phyloP scores from a whole-genome alignment of 1,140 invertebrate species.

The Bathynomus jamesi region DNA sequence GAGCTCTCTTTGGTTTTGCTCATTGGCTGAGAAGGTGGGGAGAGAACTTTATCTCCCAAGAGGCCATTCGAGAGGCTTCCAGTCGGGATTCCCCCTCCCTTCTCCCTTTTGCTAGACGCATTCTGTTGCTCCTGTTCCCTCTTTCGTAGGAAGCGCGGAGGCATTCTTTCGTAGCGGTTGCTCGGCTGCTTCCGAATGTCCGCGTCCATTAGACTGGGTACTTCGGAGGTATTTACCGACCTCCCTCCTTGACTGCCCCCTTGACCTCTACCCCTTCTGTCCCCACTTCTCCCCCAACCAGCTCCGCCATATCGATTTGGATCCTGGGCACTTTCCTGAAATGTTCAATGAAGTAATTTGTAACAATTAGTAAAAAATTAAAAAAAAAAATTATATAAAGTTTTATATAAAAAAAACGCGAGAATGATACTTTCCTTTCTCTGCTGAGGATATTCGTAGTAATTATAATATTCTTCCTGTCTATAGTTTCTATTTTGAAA shows the following conservation, averaged over 20 bases:
- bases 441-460: conserved; percentile 23
- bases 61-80: conserved; percentile 1
- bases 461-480: conserved; percentile 23
- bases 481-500: conserved; percentile 20
- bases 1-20: conserved; percentile 40
- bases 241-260: conserved; percentile 13
- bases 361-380: no score
- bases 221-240: conserved; percentile 5
- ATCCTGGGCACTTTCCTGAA: conserved; percentile 38
- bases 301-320: conserved; percentile 19
- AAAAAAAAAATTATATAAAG: no score
- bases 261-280: conserved; percentile 38
- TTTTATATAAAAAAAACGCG: no score
- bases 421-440: not conserved
- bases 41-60: not conserved
- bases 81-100: conserved; percentile 18
- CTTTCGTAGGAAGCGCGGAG: conserved; percentile 25
- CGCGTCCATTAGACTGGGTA: conserved; percentile 8
- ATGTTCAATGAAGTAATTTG: no score
- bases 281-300: conserved; percentile 38
- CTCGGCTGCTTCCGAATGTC: conserved; percentile 17
- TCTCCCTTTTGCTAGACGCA: conserved; percentile 4
- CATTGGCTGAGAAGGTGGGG: not conserved
- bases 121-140: conserved; percentile 23
- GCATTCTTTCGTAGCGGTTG: conserved; percentile 33